A percentile compares a stretch with the other conserved stretches of the same genome.
Evolutionary conservation across 2,797 vertebrate genomes (phyloP).

Genomic region (Scolopax rusticola): DNA sequence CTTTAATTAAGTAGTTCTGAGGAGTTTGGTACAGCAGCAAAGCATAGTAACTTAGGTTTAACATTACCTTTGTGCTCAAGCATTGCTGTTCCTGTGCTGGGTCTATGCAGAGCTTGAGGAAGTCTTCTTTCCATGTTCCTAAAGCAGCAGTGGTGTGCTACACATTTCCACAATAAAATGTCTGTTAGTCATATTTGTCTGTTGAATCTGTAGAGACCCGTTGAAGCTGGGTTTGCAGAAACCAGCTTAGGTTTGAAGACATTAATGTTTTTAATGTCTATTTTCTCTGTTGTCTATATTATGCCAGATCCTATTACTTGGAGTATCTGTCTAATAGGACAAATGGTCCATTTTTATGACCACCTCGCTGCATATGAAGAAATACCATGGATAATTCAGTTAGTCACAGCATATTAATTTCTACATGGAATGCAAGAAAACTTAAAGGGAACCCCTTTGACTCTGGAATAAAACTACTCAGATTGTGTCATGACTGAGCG

Average conservation of each 20-base stretch:
- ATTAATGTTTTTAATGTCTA: fast-evolving
- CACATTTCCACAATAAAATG: not conserved
- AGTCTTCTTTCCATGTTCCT: not conserved
- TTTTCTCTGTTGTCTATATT: not conserved
- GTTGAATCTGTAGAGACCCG: not conserved
- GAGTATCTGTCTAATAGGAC: not conserved
- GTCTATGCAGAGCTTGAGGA: not conserved
- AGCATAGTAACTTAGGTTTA: not conserved
- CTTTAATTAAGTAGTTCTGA: not conserved
- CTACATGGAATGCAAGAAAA: not conserved
- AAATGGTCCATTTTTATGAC: not conserved
- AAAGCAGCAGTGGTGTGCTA: not conserved
- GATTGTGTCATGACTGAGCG: not conserved
- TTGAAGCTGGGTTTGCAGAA: not conserved
- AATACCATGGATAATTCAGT: not conserved
- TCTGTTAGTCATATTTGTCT: not conserved
- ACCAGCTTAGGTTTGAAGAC: not conserved
- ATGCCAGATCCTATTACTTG: too few relatives aligned
- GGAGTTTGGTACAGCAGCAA: not conserved
- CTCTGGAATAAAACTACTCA: not conserved
- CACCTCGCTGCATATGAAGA: not conserved
- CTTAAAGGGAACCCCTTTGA: fast-evolving
- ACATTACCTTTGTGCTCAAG: not conserved
- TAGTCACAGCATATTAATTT: not conserved
- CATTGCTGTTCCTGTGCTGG: not conserved